Percentiles rank a stretch among this genome's conserved stretches.
Evolutionary conservation across 2,113 vertebrate genomes (phyloP).

Genomic region (Aphyosemion australe): DNA sequence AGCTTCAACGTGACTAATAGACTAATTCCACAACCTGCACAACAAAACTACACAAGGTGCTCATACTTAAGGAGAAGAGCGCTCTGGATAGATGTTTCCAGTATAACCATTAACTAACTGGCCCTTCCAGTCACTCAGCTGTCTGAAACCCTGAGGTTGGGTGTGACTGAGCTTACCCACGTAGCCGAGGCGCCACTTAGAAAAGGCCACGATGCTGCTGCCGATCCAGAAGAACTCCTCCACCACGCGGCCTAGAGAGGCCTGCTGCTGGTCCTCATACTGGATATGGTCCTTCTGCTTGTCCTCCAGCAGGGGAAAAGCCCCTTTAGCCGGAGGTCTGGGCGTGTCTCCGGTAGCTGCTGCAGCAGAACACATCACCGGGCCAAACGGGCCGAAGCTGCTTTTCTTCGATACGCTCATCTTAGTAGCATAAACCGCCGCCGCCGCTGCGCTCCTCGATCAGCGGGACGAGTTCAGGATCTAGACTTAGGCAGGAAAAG

Average conservation of each 20-base stretch:
- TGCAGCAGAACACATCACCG: conserved; percentile 34
- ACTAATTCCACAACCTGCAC: too few relatives aligned
- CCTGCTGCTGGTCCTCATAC: conserved; percentile 61
- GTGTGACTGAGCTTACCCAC: conserved; percentile 82
- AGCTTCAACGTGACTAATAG: too few relatives aligned
- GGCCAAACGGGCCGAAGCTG: conserved; percentile 32
- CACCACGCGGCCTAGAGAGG: conserved; percentile 71
- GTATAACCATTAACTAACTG: too few relatives aligned
- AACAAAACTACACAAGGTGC: too few relatives aligned
- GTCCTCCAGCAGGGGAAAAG: conserved; percentile 40
- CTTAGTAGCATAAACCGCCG: not conserved
- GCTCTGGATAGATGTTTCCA: too few relatives aligned
- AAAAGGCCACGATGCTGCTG: conserved; percentile 79
- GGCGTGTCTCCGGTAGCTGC: conserved; percentile 57
- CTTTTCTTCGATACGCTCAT: conserved; percentile 51
- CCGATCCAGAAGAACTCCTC: conserved; percentile 88
- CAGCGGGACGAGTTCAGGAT: too few relatives aligned
- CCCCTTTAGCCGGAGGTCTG: conserved; percentile 47
- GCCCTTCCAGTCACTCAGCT: too few relatives aligned
- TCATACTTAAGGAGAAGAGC: too few relatives aligned
- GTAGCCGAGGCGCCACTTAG: conserved; percentile 82
- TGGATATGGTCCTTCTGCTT: conserved; percentile 17
- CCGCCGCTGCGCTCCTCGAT: not conserved
- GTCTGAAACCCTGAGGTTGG: not conserved
- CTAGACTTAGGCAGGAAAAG: not conserved